Evolutionary conservation across 2,888 invertebrate species (phyloP), one percentile per base, ranked within the genome.

Genomic region (Molorchus minor): DNA sequence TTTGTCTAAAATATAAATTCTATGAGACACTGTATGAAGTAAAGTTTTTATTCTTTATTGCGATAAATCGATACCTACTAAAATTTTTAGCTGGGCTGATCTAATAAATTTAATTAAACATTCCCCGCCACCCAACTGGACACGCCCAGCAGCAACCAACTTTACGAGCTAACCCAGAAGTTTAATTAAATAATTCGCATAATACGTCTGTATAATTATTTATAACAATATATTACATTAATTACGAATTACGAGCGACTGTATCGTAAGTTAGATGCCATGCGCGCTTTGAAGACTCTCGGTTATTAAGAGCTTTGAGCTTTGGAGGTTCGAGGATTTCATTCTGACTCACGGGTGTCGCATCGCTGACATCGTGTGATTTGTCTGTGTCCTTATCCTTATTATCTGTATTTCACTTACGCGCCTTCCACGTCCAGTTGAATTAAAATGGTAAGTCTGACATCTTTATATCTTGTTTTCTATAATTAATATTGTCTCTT

Each of bases 301-400:
- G 19, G 16, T 30, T 30, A 49, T 49, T 44, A 59, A 59, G 51
- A 59, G 54, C 53, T 25, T 19, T 29, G 38, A 40, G 10, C 12
- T 17, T 43, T 10, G 25, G 8, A 25, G 8, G 25, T 15, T 12
- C 3, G 19, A 21, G 41, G 30, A 41, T 13, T 30, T 38, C n/a
- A 52, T 52, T 60, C 59, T 61, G 67, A 69, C 69, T 75, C 73
- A 75, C 75, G 70, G 75, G 74, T 77, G 77, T 73, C 70, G 63
- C 76, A 76, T 77, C 67, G 69, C 75, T 70, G 74, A 73, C 76
- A 76, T 75, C 73, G 66, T 67, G 69, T 72, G 71, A 70, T 62
- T 68, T 62, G 16, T 56, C 47, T 29, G 53, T 54, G 60, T 56
- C 56, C 20, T 46, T 8, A 25, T 8, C 41, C 55, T 19, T 20